A percentile compares a stretch with the other conserved stretches of the same genome.
Evolutionary conservation across 1,140 invertebrate species (phyloP).

Genomic region (Drosophila biarmipes): DNA sequence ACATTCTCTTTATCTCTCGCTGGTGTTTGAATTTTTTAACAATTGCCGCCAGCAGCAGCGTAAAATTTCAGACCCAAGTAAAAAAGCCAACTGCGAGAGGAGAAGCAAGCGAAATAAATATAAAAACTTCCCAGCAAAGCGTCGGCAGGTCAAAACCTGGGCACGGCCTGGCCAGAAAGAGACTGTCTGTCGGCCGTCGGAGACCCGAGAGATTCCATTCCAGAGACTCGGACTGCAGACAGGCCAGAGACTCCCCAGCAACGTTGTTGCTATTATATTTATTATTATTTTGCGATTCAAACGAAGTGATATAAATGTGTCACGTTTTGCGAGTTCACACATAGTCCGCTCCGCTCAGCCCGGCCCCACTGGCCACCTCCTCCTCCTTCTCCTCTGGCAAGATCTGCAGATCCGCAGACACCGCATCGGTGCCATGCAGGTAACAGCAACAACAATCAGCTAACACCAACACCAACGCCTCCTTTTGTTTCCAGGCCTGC

Average conservation of each 20-base stretch:
- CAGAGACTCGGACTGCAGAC: conserved; percentile 44
- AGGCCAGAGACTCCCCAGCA: conserved; percentile 46
- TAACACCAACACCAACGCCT: conserved; percentile 82
- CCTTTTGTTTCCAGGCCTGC: conserved; percentile 76
- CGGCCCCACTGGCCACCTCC: not conserved
- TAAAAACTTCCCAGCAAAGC: conserved; percentile 57
- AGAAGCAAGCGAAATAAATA: conserved; percentile 45
- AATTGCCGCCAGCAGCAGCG: conserved; percentile 52
- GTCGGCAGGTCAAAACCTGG: conserved; percentile 77
- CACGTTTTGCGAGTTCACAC: conserved; percentile 83
- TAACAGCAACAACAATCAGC: conserved; percentile 71
- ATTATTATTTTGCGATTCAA: conserved; percentile 83
- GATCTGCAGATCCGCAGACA: conserved; percentile 38
- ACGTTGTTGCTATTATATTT: conserved; percentile 77
- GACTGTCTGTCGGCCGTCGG: conserved; percentile 26
- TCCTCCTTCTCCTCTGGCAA: not conserved
- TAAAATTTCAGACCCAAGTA: conserved; percentile 57
- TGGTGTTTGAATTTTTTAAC: conserved; percentile 53
- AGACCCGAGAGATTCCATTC: conserved; percentile 59
- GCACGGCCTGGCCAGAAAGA: conserved; percentile 54
- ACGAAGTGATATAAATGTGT: conserved; percentile 83
- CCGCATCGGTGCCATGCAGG: conserved; percentile 54
- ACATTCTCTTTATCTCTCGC: conserved; percentile 53
- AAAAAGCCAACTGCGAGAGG: conserved; percentile 23
- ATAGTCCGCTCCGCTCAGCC: conserved; percentile 58